A percentile compares a stretch with the other conserved stretches of the same genome.
Conservation (phyloP, 2,888 invertebrate genomes). For the Nomada ruficornis region DNA sequence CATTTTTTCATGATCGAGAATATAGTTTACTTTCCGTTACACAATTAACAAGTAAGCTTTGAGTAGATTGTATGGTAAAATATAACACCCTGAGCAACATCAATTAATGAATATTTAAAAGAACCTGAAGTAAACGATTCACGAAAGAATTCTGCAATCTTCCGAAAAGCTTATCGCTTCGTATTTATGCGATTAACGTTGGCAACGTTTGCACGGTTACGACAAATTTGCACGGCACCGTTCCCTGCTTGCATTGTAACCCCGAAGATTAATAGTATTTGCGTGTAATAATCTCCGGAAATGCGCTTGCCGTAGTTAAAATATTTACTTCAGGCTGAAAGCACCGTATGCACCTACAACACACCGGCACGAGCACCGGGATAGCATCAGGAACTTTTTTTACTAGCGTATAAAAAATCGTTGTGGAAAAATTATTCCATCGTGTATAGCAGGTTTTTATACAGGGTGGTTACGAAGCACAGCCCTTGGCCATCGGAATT, state of each 20-base stretch:
- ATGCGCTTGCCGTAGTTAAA: slow-evolving; percentile 15
- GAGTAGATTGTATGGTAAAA: no score
- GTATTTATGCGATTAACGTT: slow-evolving; percentile 15
- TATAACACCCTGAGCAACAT: no score
- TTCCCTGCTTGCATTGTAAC: background rate
- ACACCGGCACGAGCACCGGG: background rate
- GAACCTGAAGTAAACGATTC: no score
- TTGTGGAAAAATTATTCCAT: no score
- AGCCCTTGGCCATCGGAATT: no score
- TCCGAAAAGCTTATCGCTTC: background rate
- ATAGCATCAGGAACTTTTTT: background rate
- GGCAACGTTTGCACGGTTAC: slow-evolving; percentile 23
- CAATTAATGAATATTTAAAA: no score
- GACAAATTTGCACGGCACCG: slow-evolving; percentile 45
- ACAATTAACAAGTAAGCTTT: no score
- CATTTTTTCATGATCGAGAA: no score
- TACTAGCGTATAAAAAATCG: background rate
- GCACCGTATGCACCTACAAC: background rate
- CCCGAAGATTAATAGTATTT: slow-evolving; percentile 43
- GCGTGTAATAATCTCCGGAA: slow-evolving; percentile 32
- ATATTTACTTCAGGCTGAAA: slow-evolving; percentile 30
- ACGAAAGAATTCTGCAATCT: background rate
- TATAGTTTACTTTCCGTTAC: no score
- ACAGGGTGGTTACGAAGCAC: no score
- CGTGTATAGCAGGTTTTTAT: no score